Evolutionary conservation across 2,797 vertebrate species (phyloP).

Genomic region (Eulemur mongoz): DNA sequence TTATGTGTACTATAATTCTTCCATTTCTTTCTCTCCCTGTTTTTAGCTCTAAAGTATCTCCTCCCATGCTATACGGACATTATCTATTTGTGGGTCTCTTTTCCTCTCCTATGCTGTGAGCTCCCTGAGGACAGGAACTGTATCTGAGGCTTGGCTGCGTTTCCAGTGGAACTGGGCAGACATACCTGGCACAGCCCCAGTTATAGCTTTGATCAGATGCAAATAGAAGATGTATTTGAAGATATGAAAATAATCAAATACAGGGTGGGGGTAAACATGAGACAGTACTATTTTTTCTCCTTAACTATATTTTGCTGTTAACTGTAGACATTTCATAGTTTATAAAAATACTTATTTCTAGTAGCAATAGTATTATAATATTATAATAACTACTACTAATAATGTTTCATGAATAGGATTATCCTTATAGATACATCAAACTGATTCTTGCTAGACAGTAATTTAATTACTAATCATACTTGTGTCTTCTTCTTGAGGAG

Average conservation of each 20-base stretch:
- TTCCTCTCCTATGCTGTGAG: not conserved
- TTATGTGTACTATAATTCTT: not conserved
- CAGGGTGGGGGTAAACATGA: not conserved
- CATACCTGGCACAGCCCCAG: not conserved
- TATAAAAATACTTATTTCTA: not conserved
- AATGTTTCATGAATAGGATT: not conserved
- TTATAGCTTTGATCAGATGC: not conserved
- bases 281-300: not conserved
- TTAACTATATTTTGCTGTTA: not conserved
- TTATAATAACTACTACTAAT: not conserved
- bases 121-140: not conserved
- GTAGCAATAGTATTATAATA: not conserved
- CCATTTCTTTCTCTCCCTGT: not conserved
- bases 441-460: not conserved
- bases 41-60: not conserved
- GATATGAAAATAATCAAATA: not conserved
- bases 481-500: not conserved
- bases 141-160: not conserved
- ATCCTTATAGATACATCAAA: not conserved
- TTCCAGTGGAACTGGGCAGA: not conserved
- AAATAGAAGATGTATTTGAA: not conserved
- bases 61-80: not conserved
- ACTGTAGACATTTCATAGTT: not conserved
- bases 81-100: not conserved
- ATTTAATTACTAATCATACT: not conserved